A percentile compares a stretch with the other conserved stretches of the same genome.
These are phyloP conservation scores for Pachyuromys duprasi DNA, from an alignment of 2,797 vertebrate species.

Conservation along the genomic window DNA sequence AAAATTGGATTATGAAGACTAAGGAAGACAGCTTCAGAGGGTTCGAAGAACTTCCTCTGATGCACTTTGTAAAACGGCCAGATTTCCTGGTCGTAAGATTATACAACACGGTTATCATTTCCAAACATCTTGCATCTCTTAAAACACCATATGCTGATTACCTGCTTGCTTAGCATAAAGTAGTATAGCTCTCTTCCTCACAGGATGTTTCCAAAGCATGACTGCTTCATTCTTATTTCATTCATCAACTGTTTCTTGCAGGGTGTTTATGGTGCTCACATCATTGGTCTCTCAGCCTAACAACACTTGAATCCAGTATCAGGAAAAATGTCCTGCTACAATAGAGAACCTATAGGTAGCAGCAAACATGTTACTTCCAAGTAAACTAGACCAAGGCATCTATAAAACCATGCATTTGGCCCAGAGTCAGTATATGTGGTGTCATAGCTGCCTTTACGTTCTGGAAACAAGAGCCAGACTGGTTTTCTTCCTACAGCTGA, in stretches of 20 bases:
- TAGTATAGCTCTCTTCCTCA: accelerated
- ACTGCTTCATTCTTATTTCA: neutral
- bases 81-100: neutral
- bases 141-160: neutral
- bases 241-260: neutral
- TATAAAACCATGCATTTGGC: neutral
- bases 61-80: neutral
- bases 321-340: neutral
- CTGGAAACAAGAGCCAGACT: neutral
- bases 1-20: neutral
- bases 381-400: neutral
- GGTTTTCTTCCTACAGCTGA: constrained; percentile 4
- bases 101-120: neutral
- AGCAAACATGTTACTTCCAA: neutral
- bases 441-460: neutral
- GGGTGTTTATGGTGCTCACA: accelerated
- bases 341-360: neutral
- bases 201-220: neutral
- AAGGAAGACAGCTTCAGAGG: neutral
- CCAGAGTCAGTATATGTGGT: neutral
- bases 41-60: neutral
- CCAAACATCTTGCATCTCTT: neutral
- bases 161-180: neutral
- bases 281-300: neutral
- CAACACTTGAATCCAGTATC: neutral